phyloP scores from a whole-genome alignment of 2,888 invertebrate species.

The Cephus spinipes region DNA sequence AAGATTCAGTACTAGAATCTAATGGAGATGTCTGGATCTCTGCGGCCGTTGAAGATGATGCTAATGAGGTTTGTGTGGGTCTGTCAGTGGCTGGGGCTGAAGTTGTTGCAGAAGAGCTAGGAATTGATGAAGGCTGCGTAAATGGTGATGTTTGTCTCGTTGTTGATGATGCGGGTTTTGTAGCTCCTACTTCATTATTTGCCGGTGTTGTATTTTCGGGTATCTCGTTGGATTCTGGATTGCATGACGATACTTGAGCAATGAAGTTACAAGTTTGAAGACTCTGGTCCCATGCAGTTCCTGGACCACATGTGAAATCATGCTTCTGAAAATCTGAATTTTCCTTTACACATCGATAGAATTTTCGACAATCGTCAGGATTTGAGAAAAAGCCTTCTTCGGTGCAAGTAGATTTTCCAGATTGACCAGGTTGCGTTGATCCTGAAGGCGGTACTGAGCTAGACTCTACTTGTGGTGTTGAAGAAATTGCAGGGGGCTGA shows the following conservation, averaged over 20 bases:
- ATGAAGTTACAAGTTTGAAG: conserved; percentile 78
- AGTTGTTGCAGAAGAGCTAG: conserved; percentile 10
- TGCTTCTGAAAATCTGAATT: conserved; percentile 69
- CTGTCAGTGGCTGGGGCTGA: conserved; percentile 14
- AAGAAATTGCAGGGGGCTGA: conserved; percentile 3
- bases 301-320: conserved; percentile 80
- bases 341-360: conserved; percentile 80
- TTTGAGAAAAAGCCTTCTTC: conserved; percentile 80
- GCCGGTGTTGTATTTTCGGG: conserved; percentile 7
- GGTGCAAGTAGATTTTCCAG: conserved; percentile 64
- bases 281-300: conserved; percentile 82
- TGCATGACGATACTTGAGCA: conserved; percentile 47
- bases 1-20: conserved; percentile 12
- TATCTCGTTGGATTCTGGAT: conserved; percentile 20
- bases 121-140: conserved; percentile 6
- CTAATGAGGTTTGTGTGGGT: conserved; percentile 20
- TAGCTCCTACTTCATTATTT: conserved; percentile 29
- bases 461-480: conserved; percentile 8
- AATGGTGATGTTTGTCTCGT: conserved; percentile 14
- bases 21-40: background rate
- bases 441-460: conserved; percentile 9
- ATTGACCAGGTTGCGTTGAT: conserved; percentile 10
- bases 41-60: background rate
- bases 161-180: conserved; percentile 21
- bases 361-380: conserved; percentile 77